Evolutionary conservation across 2,888 invertebrate genomes (phyloP), one percentile per base, ranked within the genome.

Genomic region (Aleiodes leptofemur): DNA sequence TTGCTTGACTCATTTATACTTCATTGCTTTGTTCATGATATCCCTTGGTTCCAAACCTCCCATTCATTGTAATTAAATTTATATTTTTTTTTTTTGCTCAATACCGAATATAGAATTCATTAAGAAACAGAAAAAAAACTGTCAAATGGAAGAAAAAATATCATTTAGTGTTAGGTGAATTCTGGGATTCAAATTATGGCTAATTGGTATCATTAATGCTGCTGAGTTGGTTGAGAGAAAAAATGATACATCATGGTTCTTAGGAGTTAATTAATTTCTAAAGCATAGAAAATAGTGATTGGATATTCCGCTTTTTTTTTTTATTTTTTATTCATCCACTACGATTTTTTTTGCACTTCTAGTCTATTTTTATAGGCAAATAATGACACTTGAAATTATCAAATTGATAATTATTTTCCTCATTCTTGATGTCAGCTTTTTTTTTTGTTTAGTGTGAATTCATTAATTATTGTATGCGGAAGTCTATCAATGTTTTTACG

Each of bases 1-100:
- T 74, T 76, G 82, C 80, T 82, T 86, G 85, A 85, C 79, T 85
- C 86, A 85, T 69, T 82, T 2, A 23, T 69, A 73, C 53, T 59
- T 71, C 76, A 73, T n/a, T 51, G 70, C 76, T 73, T 78, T 78
- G 76, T 74, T 75, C 31, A n/a, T 13, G 64, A 48, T 68, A 38
- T 50, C 34, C 34, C 48, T 64, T 66, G 43, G 23, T 59, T 43
- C 50, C 74, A 38, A 4, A 5, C 9, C 14, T 3, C 8, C 16
- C 13, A 53, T 68, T 50, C n/a, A 66, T 50, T 66, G n/a, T 23
- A 29, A 13, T 50, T 29, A 9, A 43, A 68, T 48, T 16, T 71
- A n/a, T 29, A 53, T 61, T 43, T n/a, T 70, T 55, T 48, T n/a
- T 66, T 48, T 23, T 23, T 23, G 23, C 23, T 23, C 23, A 34